Percentiles rank a stretch among this genome's conserved stretches.
Conservation (phyloP, 2,113 vertebrate species). For the Tragelaphus scriptus region DNA sequence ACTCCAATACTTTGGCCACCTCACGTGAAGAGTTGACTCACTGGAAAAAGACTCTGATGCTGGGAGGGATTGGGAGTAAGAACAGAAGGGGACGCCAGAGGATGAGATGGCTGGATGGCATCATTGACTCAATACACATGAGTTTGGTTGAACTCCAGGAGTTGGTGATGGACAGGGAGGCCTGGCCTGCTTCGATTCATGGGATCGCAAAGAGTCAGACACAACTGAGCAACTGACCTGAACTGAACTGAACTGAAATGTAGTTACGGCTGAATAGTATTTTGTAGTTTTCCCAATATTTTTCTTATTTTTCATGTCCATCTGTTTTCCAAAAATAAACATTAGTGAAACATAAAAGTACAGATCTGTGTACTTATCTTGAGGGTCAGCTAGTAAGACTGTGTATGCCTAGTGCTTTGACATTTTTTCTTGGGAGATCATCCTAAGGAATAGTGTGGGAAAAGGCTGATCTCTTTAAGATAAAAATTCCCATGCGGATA, state of each 20-base stretch:
- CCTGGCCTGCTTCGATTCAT: rapidly evolving
- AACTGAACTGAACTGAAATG: neutral
- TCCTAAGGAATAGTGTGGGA: neutral
- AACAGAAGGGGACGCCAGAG: no score
- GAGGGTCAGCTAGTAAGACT: neutral
- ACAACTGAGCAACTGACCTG: rapidly evolving
- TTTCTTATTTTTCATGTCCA: neutral
- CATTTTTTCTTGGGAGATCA: neutral
- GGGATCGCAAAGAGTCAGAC: no score
- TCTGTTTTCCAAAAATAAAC: neutral
- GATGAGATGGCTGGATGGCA: no score
- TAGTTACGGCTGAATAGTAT: neutral
- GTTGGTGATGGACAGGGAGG: no score
- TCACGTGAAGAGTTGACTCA: rapidly evolving
- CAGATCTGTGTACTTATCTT: neutral
- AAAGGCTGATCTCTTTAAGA: neutral
- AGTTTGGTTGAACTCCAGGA: rapidly evolving
- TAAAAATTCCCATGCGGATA: neutral
- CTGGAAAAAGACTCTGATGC: no score
- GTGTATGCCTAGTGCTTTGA: neutral
- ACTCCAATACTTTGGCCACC: no score
- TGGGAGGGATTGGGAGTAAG: no score
- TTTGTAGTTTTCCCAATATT: neutral
- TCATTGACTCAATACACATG: rapidly evolving
- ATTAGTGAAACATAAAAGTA: neutral